phyloP scores from a whole-genome alignment of 2,113 vertebrate genomes.

The Phasianus colchicus region DNA sequence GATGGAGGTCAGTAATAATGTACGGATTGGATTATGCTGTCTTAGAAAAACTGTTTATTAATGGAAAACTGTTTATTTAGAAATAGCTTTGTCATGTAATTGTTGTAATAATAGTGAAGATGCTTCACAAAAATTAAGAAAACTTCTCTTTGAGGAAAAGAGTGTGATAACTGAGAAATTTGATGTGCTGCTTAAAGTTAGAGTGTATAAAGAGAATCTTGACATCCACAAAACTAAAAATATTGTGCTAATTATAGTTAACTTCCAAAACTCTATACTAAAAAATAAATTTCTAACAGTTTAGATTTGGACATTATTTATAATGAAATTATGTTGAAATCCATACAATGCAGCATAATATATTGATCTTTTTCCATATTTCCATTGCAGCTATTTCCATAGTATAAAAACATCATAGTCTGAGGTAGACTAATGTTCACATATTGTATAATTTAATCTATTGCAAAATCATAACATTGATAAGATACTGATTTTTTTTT shows the following conservation, averaged over 20 bases:
- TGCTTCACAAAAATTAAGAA: neutral
- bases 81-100: neutral
- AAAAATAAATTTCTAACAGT: neutral
- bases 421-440: neutral
- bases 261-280: neutral
- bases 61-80: neutral
- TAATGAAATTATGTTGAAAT: neutral
- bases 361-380: neutral
- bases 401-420: neutral
- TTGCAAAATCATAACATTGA: neutral
- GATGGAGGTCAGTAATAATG: slow-evolving; percentile 87
- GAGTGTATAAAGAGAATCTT: neutral
- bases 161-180: neutral
- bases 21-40: neutral
- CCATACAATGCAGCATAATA: neutral
- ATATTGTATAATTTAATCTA: neutral
- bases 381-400: neutral
- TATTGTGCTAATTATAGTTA: neutral
- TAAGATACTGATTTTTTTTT: neutral
- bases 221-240: neutral
- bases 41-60: neutral
- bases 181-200: neutral
- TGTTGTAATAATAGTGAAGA: neutral
- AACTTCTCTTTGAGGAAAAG: neutral
- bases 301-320: neutral